Percentiles rank a stretch among this genome's conserved stretches.
phyloP scores from a whole-genome alignment of 2,888 invertebrate genomes.

The Drosophila multiciliata region DNA sequence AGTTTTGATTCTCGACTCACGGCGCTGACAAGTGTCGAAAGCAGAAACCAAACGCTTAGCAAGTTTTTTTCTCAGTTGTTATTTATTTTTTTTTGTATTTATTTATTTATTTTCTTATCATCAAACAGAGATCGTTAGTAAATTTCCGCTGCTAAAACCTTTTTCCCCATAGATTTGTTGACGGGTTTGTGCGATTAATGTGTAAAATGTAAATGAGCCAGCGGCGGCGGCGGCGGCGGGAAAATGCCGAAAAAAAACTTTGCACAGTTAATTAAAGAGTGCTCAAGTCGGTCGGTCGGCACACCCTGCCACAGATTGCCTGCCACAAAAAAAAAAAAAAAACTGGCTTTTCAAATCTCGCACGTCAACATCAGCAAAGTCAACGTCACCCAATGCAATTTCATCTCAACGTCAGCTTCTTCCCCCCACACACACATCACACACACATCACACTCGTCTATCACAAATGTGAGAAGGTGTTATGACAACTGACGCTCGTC shows the following conservation, averaged over 20 bases:
- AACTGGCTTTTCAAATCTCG: conserved; percentile 4
- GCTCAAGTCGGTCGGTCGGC: conserved; percentile 27
- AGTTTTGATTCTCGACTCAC: conserved; percentile 39
- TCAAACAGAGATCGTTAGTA: conserved; percentile 18
- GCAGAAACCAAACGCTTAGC: conserved; percentile 13
- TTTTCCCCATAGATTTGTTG: background rate
- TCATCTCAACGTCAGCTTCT: conserved; percentile 17
- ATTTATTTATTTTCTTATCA: conserved; percentile 4
- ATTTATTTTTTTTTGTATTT: background rate
- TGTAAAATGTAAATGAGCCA: conserved; percentile 36
- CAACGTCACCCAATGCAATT: conserved; percentile 41
- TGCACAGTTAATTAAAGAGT: conserved; percentile 49
- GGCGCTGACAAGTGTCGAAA: conserved; percentile 49
- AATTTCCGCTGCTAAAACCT: conserved; percentile 15
- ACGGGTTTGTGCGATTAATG: conserved; percentile 6
- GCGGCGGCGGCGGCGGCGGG: conserved; percentile 5
- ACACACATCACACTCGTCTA: conserved; percentile 16
- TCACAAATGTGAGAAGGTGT: conserved; percentile 34
- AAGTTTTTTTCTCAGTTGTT: background rate
- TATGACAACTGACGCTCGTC: conserved; percentile 71
- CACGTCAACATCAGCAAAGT: conserved; percentile 25
- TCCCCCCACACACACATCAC: background rate
- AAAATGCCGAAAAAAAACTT: conserved; percentile 34
- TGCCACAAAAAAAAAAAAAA: conserved; percentile 2
- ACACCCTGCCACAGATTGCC: conserved; percentile 12